Conservation (phyloP, 2,797 vertebrate species). For the Siniperca obscura region DNA sequence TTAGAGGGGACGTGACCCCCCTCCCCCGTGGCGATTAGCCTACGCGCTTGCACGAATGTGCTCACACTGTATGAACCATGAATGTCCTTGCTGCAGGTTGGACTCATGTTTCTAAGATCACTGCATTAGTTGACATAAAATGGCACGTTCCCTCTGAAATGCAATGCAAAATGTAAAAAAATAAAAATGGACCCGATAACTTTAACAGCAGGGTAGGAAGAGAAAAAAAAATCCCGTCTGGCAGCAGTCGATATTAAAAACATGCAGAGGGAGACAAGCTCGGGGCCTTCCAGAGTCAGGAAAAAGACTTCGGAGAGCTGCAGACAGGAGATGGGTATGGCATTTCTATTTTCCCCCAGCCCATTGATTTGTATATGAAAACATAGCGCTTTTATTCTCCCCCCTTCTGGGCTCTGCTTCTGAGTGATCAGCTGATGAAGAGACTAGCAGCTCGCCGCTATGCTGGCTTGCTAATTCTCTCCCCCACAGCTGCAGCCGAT, state of each 20-base stretch:
- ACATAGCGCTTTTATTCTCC: conserved; percentile 94
- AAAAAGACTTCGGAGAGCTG: conserved; percentile 93
- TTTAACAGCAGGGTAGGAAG: conserved; percentile 78
- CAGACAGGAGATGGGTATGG: conserved; percentile 91
- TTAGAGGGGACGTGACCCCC: conserved; percentile 10
- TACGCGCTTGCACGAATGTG: conserved; percentile 4
- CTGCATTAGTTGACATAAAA: conserved; percentile 22
- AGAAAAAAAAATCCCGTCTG: conserved; percentile 79
- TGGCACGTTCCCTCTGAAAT: conserved; percentile 37
- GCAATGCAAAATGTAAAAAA: conserved; percentile 21
- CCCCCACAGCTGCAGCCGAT: conserved; percentile 94
- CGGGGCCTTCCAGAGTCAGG: conserved; percentile 92
- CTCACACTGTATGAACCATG: conserved; percentile 27
- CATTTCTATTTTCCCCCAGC: conserved; percentile 84
- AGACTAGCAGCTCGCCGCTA: conserved; percentile 99
- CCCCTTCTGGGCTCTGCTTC: conserved; percentile 92
- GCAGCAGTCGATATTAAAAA: conserved; percentile 96
- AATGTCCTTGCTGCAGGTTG: conserved; percentile 40
- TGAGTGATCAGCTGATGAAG: conserved; percentile 99
- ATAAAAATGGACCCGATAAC: conserved; percentile 72
- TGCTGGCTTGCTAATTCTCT: conserved; percentile 99
- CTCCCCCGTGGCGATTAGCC: background rate
- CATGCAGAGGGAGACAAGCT: conserved; percentile 91
- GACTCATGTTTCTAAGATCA: conserved; percentile 22
- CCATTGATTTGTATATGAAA: conserved; percentile 98